Base-by-base conservation (phyloP, 1,140 invertebrate genomes). In the Achatina immaculata region DNA sequence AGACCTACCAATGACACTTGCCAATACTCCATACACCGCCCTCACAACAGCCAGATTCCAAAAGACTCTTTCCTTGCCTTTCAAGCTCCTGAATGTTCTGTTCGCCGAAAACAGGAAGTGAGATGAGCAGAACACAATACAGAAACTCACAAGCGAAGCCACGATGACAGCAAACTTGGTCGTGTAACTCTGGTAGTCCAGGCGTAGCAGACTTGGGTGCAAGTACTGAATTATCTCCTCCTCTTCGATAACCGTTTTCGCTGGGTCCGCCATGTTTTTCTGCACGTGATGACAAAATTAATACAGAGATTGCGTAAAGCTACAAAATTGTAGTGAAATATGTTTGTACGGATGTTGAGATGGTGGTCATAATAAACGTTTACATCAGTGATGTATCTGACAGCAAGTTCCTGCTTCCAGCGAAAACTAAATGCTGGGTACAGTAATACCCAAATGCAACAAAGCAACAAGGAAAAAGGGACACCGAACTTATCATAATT, bases 21-120 rank as follows among this genome's bases (percentile, higher is more conserved):
- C 86, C 74, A 89, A 86, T 51, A 87, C 75, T 16, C 89, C 89
- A 72, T 86, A 90, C 21, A 85, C 75, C 0, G 83, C 87, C n/a
- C 89, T 75, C 24, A 89, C 86, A 0, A 90, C 80, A 1, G 89
- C 86, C 45, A 90, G 74, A 72, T 88, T 84, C 87, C 89, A 90
- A 71, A 90, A 90, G 28, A 89, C 83, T 78, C 87, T 86, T 73
- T 90, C 89, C 83, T 90, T 89, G 28, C 65, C 78, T 43, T 81
- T 80, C 21, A 89, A 62, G 40, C 76, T 83, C 40, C 81, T 81
- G 82, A 88, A 88, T 2, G 85, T 85, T 16, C 58, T 58, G 6
- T 75, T 73, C 0, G 36, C 4, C 0, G 80, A 78, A 16, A 81
- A 79, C 19, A 87, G 0, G 0, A 83, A 0, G 0, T 68, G 75